Evolutionary conservation across 2,888 invertebrate genomes (phyloP), one percentile per base, ranked within the genome.

Genomic region (Apoda limacodes): DNA sequence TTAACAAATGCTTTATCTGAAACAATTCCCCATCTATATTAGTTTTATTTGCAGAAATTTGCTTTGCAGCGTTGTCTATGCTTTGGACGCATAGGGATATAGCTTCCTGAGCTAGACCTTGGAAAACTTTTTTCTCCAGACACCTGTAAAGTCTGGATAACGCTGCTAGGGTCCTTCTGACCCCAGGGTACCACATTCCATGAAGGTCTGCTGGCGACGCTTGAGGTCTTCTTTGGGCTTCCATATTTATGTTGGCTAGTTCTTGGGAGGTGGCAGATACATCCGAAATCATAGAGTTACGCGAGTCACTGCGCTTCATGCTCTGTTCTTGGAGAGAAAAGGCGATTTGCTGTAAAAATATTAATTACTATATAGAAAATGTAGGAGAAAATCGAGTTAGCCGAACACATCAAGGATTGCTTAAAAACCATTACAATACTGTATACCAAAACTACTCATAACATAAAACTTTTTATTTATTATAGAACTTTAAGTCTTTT

Each of bases 121-220:
- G 98, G 71, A 99, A 99, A 13, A 97, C 97, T 28, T 92, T 89
- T 43, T 90, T 88, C 72, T 98, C 98, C 6, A 99, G 85, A 59
- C 98, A 98, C 28, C 97, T 85, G 47, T 75, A 74, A 0, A 75
- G 83, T 37, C 98, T 88, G 0, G 98, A 98, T 3, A 99, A 80
- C 40, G 97, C 98, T 11, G 98, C 94, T 10, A 99, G 71, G 0
- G 98, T 97, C 24, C 99, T 83, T 10, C 98, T 84, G 0, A 99
- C 97, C 0, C 95, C 97, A 0, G 99, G 99, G 70, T 98, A 99
- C 99, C 99, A 99, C 96, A 99, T 96, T 13, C 98, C 99, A 70
- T 98, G 98, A 17, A 98, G 82, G 81, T 99, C 98, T 1, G 98
- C 95, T 0, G 96, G 94, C 0, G 94, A 93, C 56, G 88, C 88